A percentile compares a stretch with the other conserved stretches of the same genome.
Evolutionary conservation across 2,888 invertebrate species (phyloP).

Genomic region (Amitus sp.): DNA sequence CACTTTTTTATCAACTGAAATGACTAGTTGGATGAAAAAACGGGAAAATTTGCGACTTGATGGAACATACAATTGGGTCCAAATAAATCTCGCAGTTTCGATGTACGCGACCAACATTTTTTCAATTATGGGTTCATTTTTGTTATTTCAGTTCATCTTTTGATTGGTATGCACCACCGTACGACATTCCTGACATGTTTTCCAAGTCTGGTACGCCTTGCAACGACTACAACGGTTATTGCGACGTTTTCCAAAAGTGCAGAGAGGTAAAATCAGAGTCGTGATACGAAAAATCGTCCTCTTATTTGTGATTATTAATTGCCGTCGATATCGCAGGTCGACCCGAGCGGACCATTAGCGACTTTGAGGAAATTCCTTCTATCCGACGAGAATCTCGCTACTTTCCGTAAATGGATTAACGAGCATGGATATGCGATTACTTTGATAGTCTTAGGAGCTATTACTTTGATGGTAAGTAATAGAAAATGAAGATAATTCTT

Average conservation of each 20-base stretch:
- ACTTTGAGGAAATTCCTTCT: conserved; percentile 86
- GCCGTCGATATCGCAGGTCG: conserved; percentile 69
- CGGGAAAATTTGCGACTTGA: too few species aligned
- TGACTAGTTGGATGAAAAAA: too few species aligned
- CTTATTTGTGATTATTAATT: conserved; percentile 13
- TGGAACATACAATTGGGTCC: too few species aligned
- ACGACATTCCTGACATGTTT: conserved; percentile 92
- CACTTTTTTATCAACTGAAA: too few species aligned
- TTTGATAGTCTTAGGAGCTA: conserved; percentile 77
- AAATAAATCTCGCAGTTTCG: too few species aligned
- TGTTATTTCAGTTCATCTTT: conserved; percentile 76
- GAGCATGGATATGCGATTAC: conserved; percentile 93
- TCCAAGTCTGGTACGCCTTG: conserved; percentile 95
- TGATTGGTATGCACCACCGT: conserved; percentile 89
- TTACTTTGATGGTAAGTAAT: conserved; percentile 82
- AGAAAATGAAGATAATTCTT: background rate
- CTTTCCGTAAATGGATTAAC: conserved; percentile 86
- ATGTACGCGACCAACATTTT: too few species aligned
- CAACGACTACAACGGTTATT: conserved; percentile 90
- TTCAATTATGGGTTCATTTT: background rate
- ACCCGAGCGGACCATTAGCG: conserved; percentile 92
- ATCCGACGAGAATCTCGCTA: conserved; percentile 90
- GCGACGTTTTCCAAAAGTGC: conserved; percentile 80
- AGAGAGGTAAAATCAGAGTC: conserved; percentile 71
- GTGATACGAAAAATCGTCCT: background rate